Base-by-base conservation (phyloP, 92 coral and sea anemone genomes). In the Heteractis magnifica region DNA sequence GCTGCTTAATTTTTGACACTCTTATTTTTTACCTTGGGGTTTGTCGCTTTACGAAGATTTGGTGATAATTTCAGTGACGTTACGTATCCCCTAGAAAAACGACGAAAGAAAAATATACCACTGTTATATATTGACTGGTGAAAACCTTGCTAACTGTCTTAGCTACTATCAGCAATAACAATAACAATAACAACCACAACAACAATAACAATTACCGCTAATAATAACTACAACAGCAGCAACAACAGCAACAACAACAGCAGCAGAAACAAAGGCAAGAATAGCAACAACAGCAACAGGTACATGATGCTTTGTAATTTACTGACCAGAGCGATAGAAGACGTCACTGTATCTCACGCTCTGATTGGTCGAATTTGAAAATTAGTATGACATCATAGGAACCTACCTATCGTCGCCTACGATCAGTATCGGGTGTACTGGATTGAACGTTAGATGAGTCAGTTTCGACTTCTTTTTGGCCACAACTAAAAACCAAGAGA, bases 391-490 rank as follows among this genome's bases (percentile, higher is more conserved):
- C 16, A 56, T 56, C 12, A 56, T 56, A 12, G n/a, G 72, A 20
- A 14, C 55, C 9, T 75, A 96, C 99, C 99, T 90, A 89, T 93
- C 97, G 76, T 96, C 98, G 5, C 99, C 99, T 3, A 94, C 92
- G 26, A 94, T 78, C 50, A 96, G 82, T 44, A 96, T 91, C 11
- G 99, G 99, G 51, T 96, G 95, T 20, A 88, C 84, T 12, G 97
- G 99, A 81, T 96, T 96, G 91, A 96, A 96, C 1, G 99, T 89
- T 34, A 96, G 83, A 71, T 96, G 99, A 6, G 99, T 96, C 52
- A 94, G 91, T 83, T 93, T 96, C 8, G 99, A 90, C 88, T 94
- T 94, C 88, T 96, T 96, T 90, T 96, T 96, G 72, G 97, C 97
- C 20, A 95, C 99, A 78, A 96, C 99, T 96, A 52, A 11, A 76